Conservation (phyloP, 2,113 vertebrate species). For the Plecotus auritus region DNA sequence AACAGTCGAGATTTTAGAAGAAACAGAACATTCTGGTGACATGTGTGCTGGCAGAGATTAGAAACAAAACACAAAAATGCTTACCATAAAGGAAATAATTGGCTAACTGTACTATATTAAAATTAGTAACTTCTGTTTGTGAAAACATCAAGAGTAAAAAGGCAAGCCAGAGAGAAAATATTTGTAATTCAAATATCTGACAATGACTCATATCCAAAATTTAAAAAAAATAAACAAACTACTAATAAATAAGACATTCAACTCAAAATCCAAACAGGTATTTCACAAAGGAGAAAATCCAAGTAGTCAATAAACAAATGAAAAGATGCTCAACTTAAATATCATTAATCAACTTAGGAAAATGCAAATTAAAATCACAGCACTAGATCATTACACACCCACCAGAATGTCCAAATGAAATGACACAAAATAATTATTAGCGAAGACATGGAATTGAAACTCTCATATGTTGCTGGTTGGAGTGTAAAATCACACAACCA, state of each 20-base stretch:
- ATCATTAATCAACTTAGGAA: background rate
- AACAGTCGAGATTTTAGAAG: background rate
- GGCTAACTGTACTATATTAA: background rate
- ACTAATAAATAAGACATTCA: background rate
- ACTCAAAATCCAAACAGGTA: background rate
- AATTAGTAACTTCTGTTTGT: background rate
- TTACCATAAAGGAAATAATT: background rate
- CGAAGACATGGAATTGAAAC: conserved; percentile 1
- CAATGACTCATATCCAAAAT: background rate
- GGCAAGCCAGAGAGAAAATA: background rate
- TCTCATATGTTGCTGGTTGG: background rate
- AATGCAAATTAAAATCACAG: conserved; percentile 7
- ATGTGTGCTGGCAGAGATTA: background rate
- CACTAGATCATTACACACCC: background rate
- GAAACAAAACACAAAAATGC: background rate
- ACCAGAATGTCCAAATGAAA: background rate
- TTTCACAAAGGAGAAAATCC: background rate
- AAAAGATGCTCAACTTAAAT: conserved; percentile 21
- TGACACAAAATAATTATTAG: background rate
- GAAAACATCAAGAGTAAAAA: background rate
- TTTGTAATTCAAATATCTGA: background rate
- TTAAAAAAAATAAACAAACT: background rate
- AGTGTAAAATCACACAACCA: background rate
- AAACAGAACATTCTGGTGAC: background rate
- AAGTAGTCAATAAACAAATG: background rate